Evolutionary conservation across 2,113 vertebrate species (phyloP).

Genomic region (Elephas maximus): DNA sequence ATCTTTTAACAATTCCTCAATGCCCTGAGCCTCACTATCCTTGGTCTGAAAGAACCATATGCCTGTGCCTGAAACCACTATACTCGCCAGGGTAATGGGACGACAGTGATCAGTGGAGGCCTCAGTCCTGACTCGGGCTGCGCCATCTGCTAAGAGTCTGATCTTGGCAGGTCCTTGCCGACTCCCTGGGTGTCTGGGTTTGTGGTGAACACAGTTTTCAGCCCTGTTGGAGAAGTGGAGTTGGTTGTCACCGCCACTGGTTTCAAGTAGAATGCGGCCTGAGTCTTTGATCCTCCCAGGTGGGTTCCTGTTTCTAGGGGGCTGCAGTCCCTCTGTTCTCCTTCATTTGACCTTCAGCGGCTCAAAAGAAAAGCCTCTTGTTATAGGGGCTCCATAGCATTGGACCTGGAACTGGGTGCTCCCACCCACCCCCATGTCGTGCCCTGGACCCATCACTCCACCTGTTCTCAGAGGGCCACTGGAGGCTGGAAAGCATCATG

Average conservation of each 20-base stretch:
- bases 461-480: background rate
- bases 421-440: background rate
- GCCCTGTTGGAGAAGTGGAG: too few species aligned
- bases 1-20: background rate
- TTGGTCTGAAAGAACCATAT: background rate
- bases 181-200: background rate
- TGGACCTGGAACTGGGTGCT: rapidly evolving
- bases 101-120: background rate
- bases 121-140: background rate
- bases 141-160: rapidly evolving
- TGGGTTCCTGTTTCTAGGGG: background rate
- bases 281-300: background rate
- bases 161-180: background rate
- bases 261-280: background rate
- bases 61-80: background rate
- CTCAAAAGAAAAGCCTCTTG: background rate
- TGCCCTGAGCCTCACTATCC: background rate
- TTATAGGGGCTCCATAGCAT: background rate
- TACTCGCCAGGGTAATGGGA: background rate
- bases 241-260: rapidly evolving
- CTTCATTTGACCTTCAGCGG: background rate
- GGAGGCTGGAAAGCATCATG: background rate
- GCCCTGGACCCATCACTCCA: background rate
- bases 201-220: background rate
- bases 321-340: background rate